A percentile compares a stretch with the other conserved stretches of the same genome.
These are phyloP conservation scores for Megatriorchis doriae DNA, from an alignment of 2,113 vertebrate genomes.

Conservation along the genomic window DNA sequence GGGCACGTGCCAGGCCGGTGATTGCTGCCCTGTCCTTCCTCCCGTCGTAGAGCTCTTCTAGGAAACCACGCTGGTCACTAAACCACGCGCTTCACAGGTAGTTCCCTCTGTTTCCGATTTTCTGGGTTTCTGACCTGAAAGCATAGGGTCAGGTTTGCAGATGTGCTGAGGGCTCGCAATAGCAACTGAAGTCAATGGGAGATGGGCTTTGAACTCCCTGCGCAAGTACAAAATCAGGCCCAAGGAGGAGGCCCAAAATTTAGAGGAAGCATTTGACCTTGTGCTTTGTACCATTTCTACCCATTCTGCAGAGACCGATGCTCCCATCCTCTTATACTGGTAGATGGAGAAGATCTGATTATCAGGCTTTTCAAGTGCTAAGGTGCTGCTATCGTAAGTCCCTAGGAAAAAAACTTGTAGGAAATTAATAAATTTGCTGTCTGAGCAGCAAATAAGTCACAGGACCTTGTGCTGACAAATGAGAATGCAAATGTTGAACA, in stretches of 20 bases:
- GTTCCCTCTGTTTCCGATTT: not conserved
- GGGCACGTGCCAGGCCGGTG: not conserved
- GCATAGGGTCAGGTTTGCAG: not conserved
- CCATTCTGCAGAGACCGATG: not conserved
- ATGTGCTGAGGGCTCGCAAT: not conserved
- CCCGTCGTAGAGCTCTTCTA: not conserved
- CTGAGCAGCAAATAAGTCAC: not conserved
- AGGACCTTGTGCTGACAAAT: not conserved
- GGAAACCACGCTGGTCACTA: not conserved
- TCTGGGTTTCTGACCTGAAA: not conserved
- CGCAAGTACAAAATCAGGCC: not conserved
- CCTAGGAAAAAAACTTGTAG: not conserved
- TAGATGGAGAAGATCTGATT: not conserved
- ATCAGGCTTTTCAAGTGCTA: not conserved
- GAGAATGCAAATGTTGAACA: not conserved
- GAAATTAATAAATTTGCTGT: not conserved
- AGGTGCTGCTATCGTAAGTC: not conserved
- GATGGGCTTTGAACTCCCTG: not conserved
- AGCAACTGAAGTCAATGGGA: not conserved
- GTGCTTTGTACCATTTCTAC: not conserved
- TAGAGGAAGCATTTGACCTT: not conserved
- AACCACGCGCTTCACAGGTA: not conserved
- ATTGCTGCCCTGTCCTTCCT: not conserved
- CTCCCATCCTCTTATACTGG: not conserved
- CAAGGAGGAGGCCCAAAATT: not conserved